These are phyloP conservation scores for Aphis gossypii DNA, from an alignment of 1,140 invertebrate genomes.

Conservation along the genomic window DNA sequence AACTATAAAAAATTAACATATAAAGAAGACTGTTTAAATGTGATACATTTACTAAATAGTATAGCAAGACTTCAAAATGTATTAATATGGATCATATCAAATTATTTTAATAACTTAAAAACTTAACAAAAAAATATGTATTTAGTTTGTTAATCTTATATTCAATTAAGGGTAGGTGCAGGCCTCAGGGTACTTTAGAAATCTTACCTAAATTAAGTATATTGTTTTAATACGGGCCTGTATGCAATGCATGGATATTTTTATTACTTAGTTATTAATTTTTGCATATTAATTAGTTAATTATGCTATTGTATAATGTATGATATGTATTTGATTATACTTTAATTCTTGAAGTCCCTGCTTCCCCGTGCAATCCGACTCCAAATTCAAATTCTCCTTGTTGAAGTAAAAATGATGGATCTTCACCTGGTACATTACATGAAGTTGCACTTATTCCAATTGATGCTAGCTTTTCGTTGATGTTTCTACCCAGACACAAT, in stretches of 20 bases:
- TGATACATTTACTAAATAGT: too few relatives aligned
- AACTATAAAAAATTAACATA: too few relatives aligned
- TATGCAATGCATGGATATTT: too few relatives aligned
- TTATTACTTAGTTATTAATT: not conserved
- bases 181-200: too few relatives aligned
- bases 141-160: not conserved
- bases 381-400: slow-evolving; percentile 81
- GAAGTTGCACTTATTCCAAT: slow-evolving; percentile 76
- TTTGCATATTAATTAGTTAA: not conserved
- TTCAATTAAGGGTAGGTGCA: not conserved
- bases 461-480: slow-evolving; percentile 72
- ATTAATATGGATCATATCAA: too few relatives aligned
- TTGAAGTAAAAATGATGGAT: slow-evolving; percentile 72
- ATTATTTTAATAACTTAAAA: too few relatives aligned
- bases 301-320: not conserved
- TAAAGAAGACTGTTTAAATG: too few relatives aligned
- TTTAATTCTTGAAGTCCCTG: slow-evolving; percentile 77
- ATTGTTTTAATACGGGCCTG: too few relatives aligned
- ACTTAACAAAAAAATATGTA: not conserved
- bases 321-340: slow-evolving; percentile 63
- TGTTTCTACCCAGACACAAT: slow-evolving; percentile 64
- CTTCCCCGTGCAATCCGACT: slow-evolving; percentile 85
- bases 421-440: slow-evolving; percentile 76
- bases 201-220: too few relatives aligned
- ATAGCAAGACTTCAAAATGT: too few relatives aligned